Evolutionary conservation across 2,888 invertebrate species (phyloP).

Genomic region (Philereme transversata): DNA sequence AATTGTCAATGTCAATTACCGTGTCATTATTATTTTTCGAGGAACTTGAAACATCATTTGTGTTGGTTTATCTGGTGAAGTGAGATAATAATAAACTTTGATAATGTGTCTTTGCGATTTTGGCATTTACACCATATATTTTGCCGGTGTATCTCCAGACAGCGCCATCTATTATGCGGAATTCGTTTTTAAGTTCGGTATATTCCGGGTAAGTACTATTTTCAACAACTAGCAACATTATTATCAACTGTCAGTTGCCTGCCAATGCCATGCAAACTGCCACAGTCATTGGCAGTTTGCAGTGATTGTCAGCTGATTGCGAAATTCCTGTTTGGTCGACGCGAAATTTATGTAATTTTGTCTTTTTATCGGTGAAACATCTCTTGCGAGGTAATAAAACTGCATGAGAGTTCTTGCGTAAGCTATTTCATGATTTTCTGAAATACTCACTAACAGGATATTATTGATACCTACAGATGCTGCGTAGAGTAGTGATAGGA

Average conservation of each 20-base stretch:
- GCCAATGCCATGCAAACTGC: neutral
- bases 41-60: too few species aligned
- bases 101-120: too few species aligned
- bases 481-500: constrained; percentile 72
- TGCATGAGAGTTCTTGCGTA: neutral
- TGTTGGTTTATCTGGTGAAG: too few species aligned
- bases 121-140: too few species aligned
- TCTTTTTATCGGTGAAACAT: constrained; percentile 43
- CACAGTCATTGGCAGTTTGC: neutral
- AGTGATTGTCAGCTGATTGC: constrained; percentile 23
- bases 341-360: constrained; percentile 69
- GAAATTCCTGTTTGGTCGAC: constrained; percentile 6
- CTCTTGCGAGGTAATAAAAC: constrained; percentile 57
- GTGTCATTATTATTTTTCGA: too few species aligned
- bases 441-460: constrained; percentile 7
- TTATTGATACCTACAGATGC: constrained; percentile 59
- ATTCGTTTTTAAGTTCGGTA: too few species aligned
- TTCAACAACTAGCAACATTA: neutral
- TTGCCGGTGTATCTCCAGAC: too few species aligned
- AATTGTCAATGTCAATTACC: too few species aligned
- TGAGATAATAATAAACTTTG: too few species aligned
- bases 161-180: too few species aligned
- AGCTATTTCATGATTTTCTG: neutral
- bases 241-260: neutral
- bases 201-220: too few species aligned